phyloP scores from a whole-genome alignment of 2,797 vertebrate species.

The Tarsius wallacei region DNA sequence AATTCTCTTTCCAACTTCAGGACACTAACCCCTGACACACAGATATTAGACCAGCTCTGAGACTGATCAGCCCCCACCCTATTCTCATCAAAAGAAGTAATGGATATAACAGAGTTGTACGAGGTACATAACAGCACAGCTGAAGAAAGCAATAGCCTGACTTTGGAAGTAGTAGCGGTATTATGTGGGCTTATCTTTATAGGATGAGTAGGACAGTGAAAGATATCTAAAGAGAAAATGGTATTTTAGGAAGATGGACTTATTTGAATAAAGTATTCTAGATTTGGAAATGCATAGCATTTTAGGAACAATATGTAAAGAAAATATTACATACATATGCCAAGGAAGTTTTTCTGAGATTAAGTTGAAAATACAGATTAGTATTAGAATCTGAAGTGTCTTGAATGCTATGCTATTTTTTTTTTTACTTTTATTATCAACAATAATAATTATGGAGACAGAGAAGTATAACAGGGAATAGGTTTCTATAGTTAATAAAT shows the following conservation, averaged over 20 bases:
- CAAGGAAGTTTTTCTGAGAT: background rate
- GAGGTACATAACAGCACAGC: background rate
- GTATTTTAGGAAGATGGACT: background rate
- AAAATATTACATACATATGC: background rate
- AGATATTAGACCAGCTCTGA: background rate
- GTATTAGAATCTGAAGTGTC: background rate
- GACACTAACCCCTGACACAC: background rate
- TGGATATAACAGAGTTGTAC: background rate
- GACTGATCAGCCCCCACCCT: background rate
- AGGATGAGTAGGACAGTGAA: background rate
- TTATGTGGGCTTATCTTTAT: background rate
- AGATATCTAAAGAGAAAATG: background rate
- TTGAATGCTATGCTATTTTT: background rate
- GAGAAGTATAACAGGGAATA: background rate
- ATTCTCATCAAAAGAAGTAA: background rate
- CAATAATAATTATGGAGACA: background rate
- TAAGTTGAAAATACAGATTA: background rate
- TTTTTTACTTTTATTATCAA: too few relatives aligned
- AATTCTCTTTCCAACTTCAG: background rate
- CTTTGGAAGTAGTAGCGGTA: background rate
- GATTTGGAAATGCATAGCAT: background rate
- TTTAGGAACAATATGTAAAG: background rate
- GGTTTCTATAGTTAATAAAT: constrained; percentile 7
- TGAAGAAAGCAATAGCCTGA: constrained; percentile 1
- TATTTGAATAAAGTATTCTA: background rate